A percentile compares a stretch with the other conserved stretches of the same genome.
Evolutionary conservation across 2,113 vertebrate species (phyloP).

Genomic region (Condylura cristata): DNA sequence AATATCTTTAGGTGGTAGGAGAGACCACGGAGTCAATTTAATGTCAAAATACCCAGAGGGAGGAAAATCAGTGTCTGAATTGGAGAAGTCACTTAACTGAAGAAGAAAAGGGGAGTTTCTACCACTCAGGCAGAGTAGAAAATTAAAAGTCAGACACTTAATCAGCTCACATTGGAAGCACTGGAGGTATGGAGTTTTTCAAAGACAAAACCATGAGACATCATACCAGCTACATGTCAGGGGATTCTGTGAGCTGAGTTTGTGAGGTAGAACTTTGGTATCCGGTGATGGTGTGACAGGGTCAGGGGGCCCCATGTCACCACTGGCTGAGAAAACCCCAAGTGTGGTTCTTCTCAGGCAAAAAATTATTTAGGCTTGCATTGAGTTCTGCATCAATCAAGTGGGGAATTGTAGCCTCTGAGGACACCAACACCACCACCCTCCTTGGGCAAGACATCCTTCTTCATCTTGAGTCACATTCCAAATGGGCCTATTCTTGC

Average conservation of each 20-base stretch:
- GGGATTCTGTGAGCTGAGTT: not conserved
- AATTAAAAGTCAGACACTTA: not conserved
- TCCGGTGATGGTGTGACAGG: not conserved
- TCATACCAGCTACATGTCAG: not conserved
- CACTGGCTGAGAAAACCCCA: not conserved
- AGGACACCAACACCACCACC: not conserved
- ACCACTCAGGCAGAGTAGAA: not conserved
- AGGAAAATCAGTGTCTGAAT: not conserved
- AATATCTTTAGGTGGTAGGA: not conserved
- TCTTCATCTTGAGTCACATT: not conserved
- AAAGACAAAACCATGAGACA: not conserved
- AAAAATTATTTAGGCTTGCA: not conserved
- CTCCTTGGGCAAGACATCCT: not conserved
- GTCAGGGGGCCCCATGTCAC: not conserved
- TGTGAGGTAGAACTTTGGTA: not conserved
- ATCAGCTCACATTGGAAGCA: not conserved
- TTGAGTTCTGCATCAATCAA: not conserved
- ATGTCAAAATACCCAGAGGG: not conserved
- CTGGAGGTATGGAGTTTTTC: not conserved
- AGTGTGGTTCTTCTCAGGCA: not conserved
- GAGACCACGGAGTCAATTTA: not conserved
- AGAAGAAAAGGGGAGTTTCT: not conserved
- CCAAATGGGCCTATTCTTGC: not conserved
- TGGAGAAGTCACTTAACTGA: not conserved
- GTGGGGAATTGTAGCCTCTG: not conserved